phyloP scores from a whole-genome alignment of 2,113 vertebrate genomes.

The Columba janthina region DNA sequence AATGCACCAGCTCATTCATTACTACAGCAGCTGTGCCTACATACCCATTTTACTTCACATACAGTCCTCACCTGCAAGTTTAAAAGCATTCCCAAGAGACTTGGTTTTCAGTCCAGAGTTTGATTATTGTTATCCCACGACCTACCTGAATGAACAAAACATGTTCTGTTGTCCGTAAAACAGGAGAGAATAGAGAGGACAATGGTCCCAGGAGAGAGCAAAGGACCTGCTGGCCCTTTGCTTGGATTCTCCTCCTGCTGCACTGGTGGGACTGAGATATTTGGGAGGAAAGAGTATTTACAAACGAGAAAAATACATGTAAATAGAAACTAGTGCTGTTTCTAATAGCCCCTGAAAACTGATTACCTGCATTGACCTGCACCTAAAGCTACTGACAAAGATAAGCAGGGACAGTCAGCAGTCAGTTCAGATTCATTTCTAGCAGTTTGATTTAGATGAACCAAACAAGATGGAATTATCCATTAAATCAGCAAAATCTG shows the following conservation, averaged over 20 bases:
- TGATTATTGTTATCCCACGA: neutral
- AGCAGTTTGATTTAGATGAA: slow-evolving; percentile 42
- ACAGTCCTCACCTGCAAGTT: neutral
- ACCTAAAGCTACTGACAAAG: slow-evolving; percentile 46
- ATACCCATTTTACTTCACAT: neutral
- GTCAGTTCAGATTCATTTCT: slow-evolving; percentile 50
- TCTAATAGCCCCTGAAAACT: neutral
- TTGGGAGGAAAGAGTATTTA: neutral
- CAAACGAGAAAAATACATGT: neutral
- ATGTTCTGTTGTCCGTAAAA: neutral
- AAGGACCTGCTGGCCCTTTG: neutral
- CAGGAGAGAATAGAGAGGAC: neutral
- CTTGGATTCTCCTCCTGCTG: neutral
- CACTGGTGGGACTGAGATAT: neutral
- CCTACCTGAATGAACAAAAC: neutral
- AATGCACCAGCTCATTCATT: neutral
- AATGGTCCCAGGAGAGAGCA: neutral
- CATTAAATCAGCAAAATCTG: slow-evolving; percentile 70
- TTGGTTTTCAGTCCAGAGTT: neutral
- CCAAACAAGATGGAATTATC: slow-evolving; percentile 63
- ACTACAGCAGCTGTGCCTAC: neutral
- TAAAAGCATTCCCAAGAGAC: neutral
- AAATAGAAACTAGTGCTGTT: neutral
- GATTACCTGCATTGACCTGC: slow-evolving; percentile 57
- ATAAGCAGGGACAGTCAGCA: slow-evolving; percentile 44